Percentiles rank a stretch among this genome's conserved stretches.
Conservation (phyloP, 2,888 invertebrate genomes). For the Erebia epiphron region DNA sequence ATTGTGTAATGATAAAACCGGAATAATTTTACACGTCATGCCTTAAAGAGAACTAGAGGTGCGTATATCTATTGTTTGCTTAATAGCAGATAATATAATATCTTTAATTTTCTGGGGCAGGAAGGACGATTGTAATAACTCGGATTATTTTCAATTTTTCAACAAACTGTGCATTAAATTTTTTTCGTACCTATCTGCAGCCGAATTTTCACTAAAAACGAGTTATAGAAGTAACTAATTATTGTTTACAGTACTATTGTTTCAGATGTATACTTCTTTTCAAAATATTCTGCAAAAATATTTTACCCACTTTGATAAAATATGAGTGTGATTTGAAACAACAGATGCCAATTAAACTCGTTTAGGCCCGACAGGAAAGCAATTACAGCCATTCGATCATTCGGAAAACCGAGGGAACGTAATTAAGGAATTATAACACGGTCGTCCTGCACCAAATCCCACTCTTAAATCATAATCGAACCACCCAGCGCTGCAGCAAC, state of each 20-base stretch:
- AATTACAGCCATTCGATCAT: conserved; percentile 74
- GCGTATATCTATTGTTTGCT: neutral
- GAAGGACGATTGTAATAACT: too few species aligned
- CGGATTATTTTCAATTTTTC: too few species aligned
- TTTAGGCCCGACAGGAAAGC: conserved; percentile 56
- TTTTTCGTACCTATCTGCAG: too few species aligned
- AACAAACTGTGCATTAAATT: too few species aligned
- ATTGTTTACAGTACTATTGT: too few species aligned
- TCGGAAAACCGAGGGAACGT: conserved; percentile 62
- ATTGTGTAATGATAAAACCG: conserved; percentile 45
- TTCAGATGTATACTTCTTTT: neutral
- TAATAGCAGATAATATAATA: neutral
- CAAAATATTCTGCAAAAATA: conserved; percentile 10
- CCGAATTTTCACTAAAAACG: too few species aligned
- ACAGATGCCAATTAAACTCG: conserved; percentile 60
- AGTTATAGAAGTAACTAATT: too few species aligned
- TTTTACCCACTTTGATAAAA: conserved; percentile 25
- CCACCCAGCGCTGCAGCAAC: conserved; percentile 19
- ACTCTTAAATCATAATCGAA: conserved; percentile 58
- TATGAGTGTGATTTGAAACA: conserved; percentile 34
- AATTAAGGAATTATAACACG: conserved; percentile 72
- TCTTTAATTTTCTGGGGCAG: too few species aligned
- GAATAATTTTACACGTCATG: conserved; percentile 13
- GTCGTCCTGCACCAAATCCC: conserved; percentile 48
- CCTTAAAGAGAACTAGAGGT: neutral